Evolutionary conservation across 2,113 vertebrate species (phyloP).

Genomic region (Anseranas semipalmata): DNA sequence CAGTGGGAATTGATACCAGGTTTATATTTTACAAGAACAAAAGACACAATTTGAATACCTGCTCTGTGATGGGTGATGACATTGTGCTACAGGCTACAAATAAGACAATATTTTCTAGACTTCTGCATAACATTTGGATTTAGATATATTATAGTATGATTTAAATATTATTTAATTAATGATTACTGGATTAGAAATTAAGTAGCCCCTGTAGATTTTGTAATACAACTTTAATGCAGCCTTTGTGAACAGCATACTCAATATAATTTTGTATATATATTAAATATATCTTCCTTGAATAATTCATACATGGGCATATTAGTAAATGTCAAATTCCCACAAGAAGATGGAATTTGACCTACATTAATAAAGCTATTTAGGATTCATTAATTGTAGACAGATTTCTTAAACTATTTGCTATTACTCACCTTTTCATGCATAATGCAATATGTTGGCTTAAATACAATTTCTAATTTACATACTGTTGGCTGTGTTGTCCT

Average conservation of each 20-base stretch:
- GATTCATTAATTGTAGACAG: conserved; percentile 76
- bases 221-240: not conserved
- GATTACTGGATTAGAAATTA: conserved; percentile 63
- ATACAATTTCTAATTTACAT: conserved; percentile 50
- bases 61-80: conserved; percentile 8
- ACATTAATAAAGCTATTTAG: conserved; percentile 79
- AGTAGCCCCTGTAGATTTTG: conserved; percentile 12
- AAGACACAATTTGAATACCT: conserved; percentile 59
- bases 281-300: conserved; percentile 58
- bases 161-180: conserved; percentile 71
- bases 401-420: conserved; percentile 72
- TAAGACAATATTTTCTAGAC: conserved; percentile 37
- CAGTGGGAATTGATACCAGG: conserved; percentile 69
- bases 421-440: conserved; percentile 74
- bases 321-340: conserved; percentile 78
- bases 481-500: not conserved
- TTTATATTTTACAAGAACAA: conserved; percentile 69
- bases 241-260: conserved; percentile 5
- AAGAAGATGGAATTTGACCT: conserved; percentile 74
- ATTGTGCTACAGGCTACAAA: conserved; percentile 43
- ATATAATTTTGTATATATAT: conserved; percentile 28
- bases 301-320: conserved; percentile 69
- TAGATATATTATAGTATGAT: conserved; percentile 12
- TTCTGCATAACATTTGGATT: conserved; percentile 55
- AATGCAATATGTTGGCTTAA: conserved; percentile 63